phyloP scores from a whole-genome alignment of 2,113 vertebrate species.

The Ardeotis arabs region DNA sequence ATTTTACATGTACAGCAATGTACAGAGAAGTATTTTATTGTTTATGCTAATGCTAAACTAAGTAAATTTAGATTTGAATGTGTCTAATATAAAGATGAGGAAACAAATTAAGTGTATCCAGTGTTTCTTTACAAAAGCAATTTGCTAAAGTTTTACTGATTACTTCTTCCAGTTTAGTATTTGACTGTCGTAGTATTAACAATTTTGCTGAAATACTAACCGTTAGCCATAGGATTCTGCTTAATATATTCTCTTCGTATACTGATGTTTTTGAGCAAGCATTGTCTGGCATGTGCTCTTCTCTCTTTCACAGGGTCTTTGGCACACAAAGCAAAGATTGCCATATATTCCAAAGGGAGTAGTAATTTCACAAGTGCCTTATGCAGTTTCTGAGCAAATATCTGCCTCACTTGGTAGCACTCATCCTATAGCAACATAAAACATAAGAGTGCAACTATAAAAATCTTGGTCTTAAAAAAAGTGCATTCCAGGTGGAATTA shows the following conservation, averaged over 20 bases:
- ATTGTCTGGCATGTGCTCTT: slow-evolving; percentile 95
- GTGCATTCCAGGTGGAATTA: background rate
- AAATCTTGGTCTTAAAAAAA: background rate
- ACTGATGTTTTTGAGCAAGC: slow-evolving; percentile 98
- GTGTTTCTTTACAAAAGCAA: background rate
- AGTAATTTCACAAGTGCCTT: slow-evolving; percentile 93
- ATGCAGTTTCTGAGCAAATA: slow-evolving; percentile 98
- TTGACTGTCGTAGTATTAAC: background rate
- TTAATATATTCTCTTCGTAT: slow-evolving; percentile 98
- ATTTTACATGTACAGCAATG: background rate
- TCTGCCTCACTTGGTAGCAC: slow-evolving; percentile 98
- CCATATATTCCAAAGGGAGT: slow-evolving; percentile 97
- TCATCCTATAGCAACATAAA: slow-evolving; percentile 84
- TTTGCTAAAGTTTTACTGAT: background rate
- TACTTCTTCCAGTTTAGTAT: background rate
- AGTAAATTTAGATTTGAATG: background rate
- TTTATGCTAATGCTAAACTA: background rate
- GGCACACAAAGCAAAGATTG: slow-evolving; percentile 96
- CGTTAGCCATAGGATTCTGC: slow-evolving; percentile 92
- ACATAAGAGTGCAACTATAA: background rate
- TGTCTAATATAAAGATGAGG: background rate
- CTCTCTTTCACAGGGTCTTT: slow-evolving; percentile 99
- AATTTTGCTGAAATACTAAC: slow-evolving; percentile 73
- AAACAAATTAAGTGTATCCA: background rate
- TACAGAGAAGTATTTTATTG: background rate